phyloP scores from a whole-genome alignment of 1,140 invertebrate genomes.

The Leguminivora glycinivorella region DNA sequence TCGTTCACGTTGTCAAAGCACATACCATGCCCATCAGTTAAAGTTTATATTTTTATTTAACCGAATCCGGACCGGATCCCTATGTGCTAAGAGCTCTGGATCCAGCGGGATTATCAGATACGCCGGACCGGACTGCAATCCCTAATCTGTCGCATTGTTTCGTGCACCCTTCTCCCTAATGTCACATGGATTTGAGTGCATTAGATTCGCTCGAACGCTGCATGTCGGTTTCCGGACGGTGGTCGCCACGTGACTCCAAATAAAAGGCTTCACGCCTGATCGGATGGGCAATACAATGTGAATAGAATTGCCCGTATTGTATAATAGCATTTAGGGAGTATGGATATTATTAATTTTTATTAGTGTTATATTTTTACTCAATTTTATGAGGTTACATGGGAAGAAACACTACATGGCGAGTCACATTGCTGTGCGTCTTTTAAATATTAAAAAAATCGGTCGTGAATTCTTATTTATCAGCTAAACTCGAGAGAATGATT shows the following conservation, averaged over 20 bases:
- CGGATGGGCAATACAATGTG: conserved; percentile 56
- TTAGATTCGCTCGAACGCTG: conserved; percentile 71
- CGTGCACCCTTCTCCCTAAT: conserved; percentile 39
- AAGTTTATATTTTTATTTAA: no score
- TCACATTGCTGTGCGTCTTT: no score
- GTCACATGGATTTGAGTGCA: conserved; percentile 73
- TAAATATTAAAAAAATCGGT: no score
- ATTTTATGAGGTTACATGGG: not conserved
- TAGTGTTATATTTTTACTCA: not conserved
- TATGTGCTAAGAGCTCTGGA: no score
- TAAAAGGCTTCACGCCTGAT: conserved; percentile 76
- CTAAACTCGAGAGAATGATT: no score
- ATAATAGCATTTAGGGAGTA: conserved; percentile 44
- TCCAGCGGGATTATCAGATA: no score
- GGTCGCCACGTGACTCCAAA: conserved; percentile 69
- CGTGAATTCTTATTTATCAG: no score
- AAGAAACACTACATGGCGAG: not conserved
- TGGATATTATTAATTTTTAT: conserved; percentile 1
- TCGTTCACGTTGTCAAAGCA: no score
- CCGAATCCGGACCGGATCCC: no score
- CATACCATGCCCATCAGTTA: no score
- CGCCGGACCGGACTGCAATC: no score
- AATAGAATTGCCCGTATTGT: conserved; percentile 75
- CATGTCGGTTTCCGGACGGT: conserved; percentile 66
- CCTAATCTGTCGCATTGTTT: conserved; percentile 37